Base-by-base conservation (phyloP, 2,888 invertebrate genomes). In the Euplagia quadripunctaria region DNA sequence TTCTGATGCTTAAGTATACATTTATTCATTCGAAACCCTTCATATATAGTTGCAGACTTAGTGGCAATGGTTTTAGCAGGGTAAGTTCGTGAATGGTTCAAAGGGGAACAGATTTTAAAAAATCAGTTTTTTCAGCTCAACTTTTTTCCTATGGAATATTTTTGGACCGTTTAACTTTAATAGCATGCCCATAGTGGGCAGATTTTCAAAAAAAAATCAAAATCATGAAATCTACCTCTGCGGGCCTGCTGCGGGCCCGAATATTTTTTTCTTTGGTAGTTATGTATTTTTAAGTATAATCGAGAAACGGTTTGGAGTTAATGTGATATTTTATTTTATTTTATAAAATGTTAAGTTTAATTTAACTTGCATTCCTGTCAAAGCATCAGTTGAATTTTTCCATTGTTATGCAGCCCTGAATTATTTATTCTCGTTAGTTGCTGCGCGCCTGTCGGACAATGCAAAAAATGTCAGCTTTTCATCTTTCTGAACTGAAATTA, bases 391-490 rank as follows among this genome's bases (percentile, higher is more conserved):
- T 51, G 64, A 64, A 66, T n/a, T 69, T 52, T 73, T 58, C 70
- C 67, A 68, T 68, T 78, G 11, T 41, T 42, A 64, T 52, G 71
- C 72, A 73, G 66, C 64, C 52, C 67, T 31, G 55, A 31, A 66
- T 66, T 20, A 67, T 77, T 76, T 79, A 76, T 82, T 85, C 85
- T 85, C 81, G 85, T 82, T 82, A 85, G 76, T 71, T 64, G 68
- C 74, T 46, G 64, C 49, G 16, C 14, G 70, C 70, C 68, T 8
- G 74, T 73, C 72, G 76, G 82, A 84, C 84, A 84, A 84, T 86
- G 87, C 79, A 81, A 82, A 85, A 86, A 86, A 87, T 84, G 85
- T 75, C 87, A 83, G 77, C 77, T 68, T 83, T 78, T 74, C 73
- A 76, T 76, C 41, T 71, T 64, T 74, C 81, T 83, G 76, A 83